phyloP scores from a whole-genome alignment of 1,140 invertebrate species.

The Aphaenogaster floridana region DNA sequence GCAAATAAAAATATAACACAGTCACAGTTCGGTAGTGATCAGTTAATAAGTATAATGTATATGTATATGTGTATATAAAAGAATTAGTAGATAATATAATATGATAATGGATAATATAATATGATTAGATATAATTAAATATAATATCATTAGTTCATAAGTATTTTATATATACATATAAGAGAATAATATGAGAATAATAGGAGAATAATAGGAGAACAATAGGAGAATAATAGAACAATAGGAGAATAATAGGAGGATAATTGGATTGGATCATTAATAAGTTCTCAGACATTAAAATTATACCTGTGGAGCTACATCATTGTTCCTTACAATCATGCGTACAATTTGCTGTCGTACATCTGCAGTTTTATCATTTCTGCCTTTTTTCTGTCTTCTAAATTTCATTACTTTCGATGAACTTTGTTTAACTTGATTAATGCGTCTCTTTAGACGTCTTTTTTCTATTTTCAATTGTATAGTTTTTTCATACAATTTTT shows the following conservation, averaged over 20 bases:
- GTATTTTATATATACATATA: not conserved
- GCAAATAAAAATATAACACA: not conserved
- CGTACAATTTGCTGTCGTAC: not conserved
- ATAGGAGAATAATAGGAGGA: not conserved
- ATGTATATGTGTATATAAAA: too few species aligned
- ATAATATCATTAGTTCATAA: too few species aligned
- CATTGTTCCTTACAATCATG: not conserved
- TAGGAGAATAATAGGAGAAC: not conserved
- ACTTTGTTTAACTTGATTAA: not conserved
- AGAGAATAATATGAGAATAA: not conserved
- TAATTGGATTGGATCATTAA: too few species aligned
- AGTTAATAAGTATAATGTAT: too few species aligned
- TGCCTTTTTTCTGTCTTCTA: not conserved
- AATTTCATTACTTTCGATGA: not conserved
- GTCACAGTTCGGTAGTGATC: too few species aligned
- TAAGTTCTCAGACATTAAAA: not conserved
- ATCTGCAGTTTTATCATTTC: not conserved
- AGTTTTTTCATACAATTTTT: not conserved
- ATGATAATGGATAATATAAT: too few species aligned
- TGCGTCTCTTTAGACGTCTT: conserved; percentile 4
- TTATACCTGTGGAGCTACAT: conserved; percentile 13
- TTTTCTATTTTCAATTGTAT: not conserved
- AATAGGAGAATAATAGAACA: not conserved
- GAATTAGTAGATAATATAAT: too few species aligned
- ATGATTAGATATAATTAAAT: too few species aligned